Evolutionary conservation across 2,113 vertebrate species (phyloP), one percentile per base, ranked within the genome.

Genomic region (Festucalex cinctus): DNA sequence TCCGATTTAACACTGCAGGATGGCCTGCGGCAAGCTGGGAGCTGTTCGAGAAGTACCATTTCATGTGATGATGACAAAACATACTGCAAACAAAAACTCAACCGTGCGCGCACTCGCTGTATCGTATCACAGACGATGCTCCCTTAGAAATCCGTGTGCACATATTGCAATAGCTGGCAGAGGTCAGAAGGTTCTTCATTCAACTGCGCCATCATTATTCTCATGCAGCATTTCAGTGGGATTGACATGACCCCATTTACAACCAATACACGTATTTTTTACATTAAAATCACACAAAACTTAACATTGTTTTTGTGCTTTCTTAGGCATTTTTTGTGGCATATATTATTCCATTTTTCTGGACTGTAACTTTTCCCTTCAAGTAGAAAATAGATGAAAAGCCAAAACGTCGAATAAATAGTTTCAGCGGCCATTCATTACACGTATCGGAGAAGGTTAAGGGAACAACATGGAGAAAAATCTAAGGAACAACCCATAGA

Each of bases 1-100:
- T 83, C 81, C 84, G 65, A 85, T 80, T 85, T 73, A 85, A 81
- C 82, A 76, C 82, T 70, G 70, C 80, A 85, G 82, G 83, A 85
- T 75, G 79, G 82, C 85, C 80, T 72, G 64, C 65, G 77, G 82
- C 84, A 78, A 75, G 80, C 80, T 78, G 73, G 83, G 75, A 83
- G 79, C 70, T 76, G 75, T 65, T 70, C 76, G 63, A 67, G 63
- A 67, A 83, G 63, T 70, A 75, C 51, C 60, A 73, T 82, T 80
- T 57, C 28, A 76, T 68, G 74, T 6, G 8, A 56, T 6, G 8
- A 56, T 51, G 70, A 75, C 68, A 72, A 70, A 82, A 69, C 16
- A 74, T 64, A 66, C 68, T n/a, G 17, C 1, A 10, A 78, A 63
- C 54, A 70, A 64, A 82, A 65, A 74, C 66, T 75, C 46, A 69